Conservation (phyloP, 2,797 vertebrate species). For the Erethizon dorsatum region DNA sequence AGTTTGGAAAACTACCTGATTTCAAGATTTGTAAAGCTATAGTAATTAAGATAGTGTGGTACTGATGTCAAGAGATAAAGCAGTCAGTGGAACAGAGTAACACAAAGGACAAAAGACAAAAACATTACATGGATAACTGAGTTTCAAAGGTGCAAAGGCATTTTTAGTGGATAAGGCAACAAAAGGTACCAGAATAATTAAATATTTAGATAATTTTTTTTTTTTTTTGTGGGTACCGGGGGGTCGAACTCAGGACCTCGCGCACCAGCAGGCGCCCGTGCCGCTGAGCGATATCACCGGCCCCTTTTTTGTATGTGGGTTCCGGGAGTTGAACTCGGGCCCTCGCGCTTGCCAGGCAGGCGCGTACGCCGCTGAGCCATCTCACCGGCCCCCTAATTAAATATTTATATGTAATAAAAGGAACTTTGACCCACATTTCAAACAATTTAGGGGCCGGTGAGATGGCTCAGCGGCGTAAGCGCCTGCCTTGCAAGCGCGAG, state of each 20-base stretch:
- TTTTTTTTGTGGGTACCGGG: too few species aligned
- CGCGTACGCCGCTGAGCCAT: too few species aligned
- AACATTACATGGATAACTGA: background rate
- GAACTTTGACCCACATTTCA: background rate
- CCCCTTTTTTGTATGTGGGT: too few species aligned
- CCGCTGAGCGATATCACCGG: too few species aligned
- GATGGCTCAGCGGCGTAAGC: too few species aligned
- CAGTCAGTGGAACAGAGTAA: background rate
- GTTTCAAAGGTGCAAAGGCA: constrained; percentile 17
- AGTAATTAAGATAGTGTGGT: background rate
- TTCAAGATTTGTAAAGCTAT: constrained; percentile 26
- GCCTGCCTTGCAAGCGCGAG: too few species aligned
- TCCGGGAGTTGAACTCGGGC: too few species aligned
- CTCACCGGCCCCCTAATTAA: too few species aligned
- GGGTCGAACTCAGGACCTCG: too few species aligned
- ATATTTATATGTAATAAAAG: background rate
- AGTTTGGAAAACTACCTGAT: background rate
- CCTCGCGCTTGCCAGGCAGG: too few species aligned
- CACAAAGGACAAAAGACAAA: background rate
- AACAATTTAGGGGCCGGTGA: background rate
- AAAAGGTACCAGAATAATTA: background rate
- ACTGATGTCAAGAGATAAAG: constrained; percentile 45
- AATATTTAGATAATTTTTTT: too few species aligned
- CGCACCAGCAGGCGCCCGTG: too few species aligned
- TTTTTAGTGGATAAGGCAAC: constrained; percentile 7